phyloP scores from a whole-genome alignment of 2,797 vertebrate species.

The Chaenodraco wilsoni region DNA sequence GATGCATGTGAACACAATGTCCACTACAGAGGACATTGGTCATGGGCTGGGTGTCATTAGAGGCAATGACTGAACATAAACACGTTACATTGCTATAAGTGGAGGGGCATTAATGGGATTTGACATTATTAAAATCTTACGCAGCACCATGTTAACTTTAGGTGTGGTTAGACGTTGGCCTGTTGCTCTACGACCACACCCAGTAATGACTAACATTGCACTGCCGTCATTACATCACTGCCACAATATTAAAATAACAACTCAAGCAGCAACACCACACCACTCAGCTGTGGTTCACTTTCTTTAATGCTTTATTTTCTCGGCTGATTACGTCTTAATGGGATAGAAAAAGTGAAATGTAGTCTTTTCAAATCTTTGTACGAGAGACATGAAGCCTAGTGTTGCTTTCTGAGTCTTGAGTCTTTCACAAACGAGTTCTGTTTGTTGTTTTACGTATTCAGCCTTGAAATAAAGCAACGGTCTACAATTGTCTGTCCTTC shows the following conservation, averaged over 20 bases:
- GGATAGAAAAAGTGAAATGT: background rate
- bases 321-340: background rate
- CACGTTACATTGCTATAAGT: background rate
- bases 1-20: too few species aligned
- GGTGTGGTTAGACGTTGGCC: slow-evolving; percentile 19
- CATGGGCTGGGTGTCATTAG: too few species aligned
- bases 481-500: too few species aligned
- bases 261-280: background rate
- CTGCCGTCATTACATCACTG: slow-evolving; percentile 8
- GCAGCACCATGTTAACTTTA: background rate
- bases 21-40: too few species aligned
- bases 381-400: background rate
- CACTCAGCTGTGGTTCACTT: slow-evolving; percentile 5
- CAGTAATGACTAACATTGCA: slow-evolving; percentile 12
- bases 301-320: background rate
- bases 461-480: too few species aligned
- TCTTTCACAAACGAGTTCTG: too few species aligned
- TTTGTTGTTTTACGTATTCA: too few species aligned
- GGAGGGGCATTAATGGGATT: background rate
- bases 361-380: background rate
- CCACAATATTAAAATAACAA: slow-evolving; percentile 5
- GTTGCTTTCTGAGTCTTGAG: background rate
- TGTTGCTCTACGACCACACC: slow-evolving; percentile 24
- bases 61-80: slow-evolving; percentile 2
- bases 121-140: background rate